Base-by-base conservation (phyloP, 2,888 invertebrate species). In the Gerris lacustris region DNA sequence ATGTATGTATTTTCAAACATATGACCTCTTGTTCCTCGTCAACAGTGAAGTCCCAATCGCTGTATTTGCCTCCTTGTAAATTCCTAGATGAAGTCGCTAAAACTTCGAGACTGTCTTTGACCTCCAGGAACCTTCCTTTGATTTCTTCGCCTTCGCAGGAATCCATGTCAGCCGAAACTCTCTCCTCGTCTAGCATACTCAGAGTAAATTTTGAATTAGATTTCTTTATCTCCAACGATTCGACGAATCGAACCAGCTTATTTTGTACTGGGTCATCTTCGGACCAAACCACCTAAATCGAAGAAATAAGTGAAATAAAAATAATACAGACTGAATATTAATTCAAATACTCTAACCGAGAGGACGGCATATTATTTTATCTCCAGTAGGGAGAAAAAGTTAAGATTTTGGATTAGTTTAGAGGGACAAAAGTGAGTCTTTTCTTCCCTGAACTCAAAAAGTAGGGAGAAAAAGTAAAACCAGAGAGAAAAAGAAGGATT, bases 171-270 rank as follows among this genome's bases (percentile, higher is more conserved):
- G 18, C 17, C 17, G 18, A 64, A 9, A 9, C 55, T 11, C 15
- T 9, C 7, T 31, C 64, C 17, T 64, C 64, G 7, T 64, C 64
- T 9, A 18, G 17, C 18, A 64, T 31, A 64, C 64, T 64, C 18
- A 64, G 64, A 18, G 64, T 64, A 31, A 64, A 64, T 31, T 64
- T 64, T 6, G 64, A 64, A 31, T 64, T 64, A 1, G 64, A 64
- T 18, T 64, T 64, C 18, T 64, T 64, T 64, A n/a, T 17, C 7
- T 18, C 64, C 9, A 64, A n/a, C 7, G n/a, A 11, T 17, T 64
- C 64, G 9, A 64, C 18, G 31, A 64, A n/a, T 17, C 18, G 11
- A 18, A 64, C 64, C 17, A 64, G 18, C 17, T 64, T 64, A n/a
- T 17, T 31, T 64, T 64, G 55, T 11, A 55, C 55, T 9, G 15